Evolutionary conservation across 2,113 vertebrate genomes (phyloP), one percentile per base, ranked within the genome.

Genomic region (Marmota monax): DNA sequence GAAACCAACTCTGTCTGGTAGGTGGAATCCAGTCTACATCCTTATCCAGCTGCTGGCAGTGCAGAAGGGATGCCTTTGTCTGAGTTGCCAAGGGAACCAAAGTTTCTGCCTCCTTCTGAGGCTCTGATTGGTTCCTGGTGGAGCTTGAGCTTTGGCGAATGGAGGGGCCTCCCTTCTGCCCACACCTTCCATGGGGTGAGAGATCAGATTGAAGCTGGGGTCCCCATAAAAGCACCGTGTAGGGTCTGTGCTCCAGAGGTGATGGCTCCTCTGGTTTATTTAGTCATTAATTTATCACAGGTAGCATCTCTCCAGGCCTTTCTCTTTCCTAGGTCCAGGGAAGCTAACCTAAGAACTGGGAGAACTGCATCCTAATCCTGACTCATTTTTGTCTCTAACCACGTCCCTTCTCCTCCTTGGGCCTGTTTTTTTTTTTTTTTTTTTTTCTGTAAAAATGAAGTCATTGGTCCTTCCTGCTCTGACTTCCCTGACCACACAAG

Each of bases 71-170:
- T 16, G 56, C 97, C 84, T 96, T 97, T 98, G 88, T 97, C 97
- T 67, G 17, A 10, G 97, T 98, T 98, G 97, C 98, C 73, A 22
- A 77, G 98, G 98, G 98, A 98, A 98, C 97, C 9, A 90, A 98
- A 98, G 78, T 12, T 98, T 96, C 95, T 92, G 96, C 96, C 77
- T 91, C 14, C 84, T 93, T 96, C 79, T 37, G 16, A 61, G 72
- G 91, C 74, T 2, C 17, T 92, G 96, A 96, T n/a, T 27, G 98
- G 96, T 96, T 96, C 77, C 86, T 95, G 51, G 56, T 84, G 4
- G 87, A 93, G 84, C 67, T 76, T 58, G 79, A 93, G 89, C 70
- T 87, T 94, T 94, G 77, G 90, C 97, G 96, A 98, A 88, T 96
- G 95, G 84, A 96, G 85, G 69, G 77, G 70, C 67, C 80, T 94